Evolutionary conservation across 2,888 invertebrate genomes (phyloP), one percentile per base, ranked within the genome.

Genomic region (Sphinx pinastri): DNA sequence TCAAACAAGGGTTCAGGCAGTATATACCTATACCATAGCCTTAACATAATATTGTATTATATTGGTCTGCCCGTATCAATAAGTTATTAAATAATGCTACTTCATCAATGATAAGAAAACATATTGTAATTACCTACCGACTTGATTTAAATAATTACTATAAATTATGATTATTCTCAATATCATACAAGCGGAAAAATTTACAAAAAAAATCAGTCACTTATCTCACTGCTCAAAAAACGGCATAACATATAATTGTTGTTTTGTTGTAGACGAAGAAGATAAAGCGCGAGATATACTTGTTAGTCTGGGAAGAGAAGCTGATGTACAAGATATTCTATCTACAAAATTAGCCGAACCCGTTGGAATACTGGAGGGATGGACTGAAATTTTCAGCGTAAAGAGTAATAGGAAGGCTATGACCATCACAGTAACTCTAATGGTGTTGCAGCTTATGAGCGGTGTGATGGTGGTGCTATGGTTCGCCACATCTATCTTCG

Each of bases 351-450:
- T 60, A n/a, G 38, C 31, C 16, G 60, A 60, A 45, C 45, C 60
- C 6, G 38, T 38, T 6, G 60, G 60, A 13, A 16, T 60, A 6
- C 60, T 60, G 2, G 19, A 60, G 5, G 60, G n/a, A 6, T 60
- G 60, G 38, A 45, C 13, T 7, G 60, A 60, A 45, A 60, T 60
- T 14, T 60, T 60, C n/a, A 60, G 60, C 60, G 60, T 60, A 7
- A 60, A 60, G 60, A 60, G 60, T 31, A 60, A 60, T n/a, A 60
- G 60, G 16, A 60, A 60, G 11, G 45, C 60, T 14, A 38, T 60
- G n/a, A 25, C 38, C 38, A 60, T 60, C 45, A 60, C 45, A 14
- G n/a, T 60, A 8, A 60, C 8, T n/a, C 45, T 60, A 6, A n/a
- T 60, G 60, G 38, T 38, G 45, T 12, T 60, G 45, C 60, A 60